Conservation (phyloP, 2,113 vertebrate genomes). For the Apaloderma vittatum region DNA sequence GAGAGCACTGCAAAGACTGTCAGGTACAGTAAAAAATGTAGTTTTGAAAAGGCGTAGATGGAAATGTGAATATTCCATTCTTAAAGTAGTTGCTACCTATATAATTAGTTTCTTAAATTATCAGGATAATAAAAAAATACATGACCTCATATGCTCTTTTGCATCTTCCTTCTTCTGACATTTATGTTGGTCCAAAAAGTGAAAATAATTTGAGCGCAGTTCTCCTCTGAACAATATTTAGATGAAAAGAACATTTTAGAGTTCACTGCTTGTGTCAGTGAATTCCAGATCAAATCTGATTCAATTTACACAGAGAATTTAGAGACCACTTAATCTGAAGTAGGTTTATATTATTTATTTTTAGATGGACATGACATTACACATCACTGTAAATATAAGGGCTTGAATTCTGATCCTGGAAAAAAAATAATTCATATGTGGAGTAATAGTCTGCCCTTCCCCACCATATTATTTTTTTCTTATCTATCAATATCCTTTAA, state of each 20-base stretch:
- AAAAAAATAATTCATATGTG: neutral
- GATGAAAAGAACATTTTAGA: slow-evolving; percentile 26
- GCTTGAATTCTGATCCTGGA: neutral
- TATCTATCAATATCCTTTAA: neutral
- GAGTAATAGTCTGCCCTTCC: neutral
- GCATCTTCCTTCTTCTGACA: neutral
- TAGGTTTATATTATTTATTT: slow-evolving; percentile 15
- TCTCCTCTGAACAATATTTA: neutral
- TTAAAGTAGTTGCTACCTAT: neutral
- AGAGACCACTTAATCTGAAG: neutral
- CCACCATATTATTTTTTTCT: neutral
- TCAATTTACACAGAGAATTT: slow-evolving; percentile 12
- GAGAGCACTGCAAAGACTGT: neutral
- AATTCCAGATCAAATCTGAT: slow-evolving; percentile 27
- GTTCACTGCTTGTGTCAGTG: slow-evolving; percentile 19
- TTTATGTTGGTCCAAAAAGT: slow-evolving; percentile 4
- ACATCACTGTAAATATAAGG: neutral
- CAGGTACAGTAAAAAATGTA: neutral
- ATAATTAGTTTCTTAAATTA: neutral
- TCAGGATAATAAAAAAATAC: neutral
- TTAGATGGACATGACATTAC: neutral
- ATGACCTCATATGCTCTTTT: neutral
- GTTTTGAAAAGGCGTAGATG: neutral
- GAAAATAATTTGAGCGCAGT: slow-evolving; percentile 6
- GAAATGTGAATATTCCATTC: neutral